Percentiles rank a stretch among this genome's conserved stretches.
Conservation (phyloP, 2,113 vertebrate genomes). For the Paramormyrops kingsleyae region DNA sequence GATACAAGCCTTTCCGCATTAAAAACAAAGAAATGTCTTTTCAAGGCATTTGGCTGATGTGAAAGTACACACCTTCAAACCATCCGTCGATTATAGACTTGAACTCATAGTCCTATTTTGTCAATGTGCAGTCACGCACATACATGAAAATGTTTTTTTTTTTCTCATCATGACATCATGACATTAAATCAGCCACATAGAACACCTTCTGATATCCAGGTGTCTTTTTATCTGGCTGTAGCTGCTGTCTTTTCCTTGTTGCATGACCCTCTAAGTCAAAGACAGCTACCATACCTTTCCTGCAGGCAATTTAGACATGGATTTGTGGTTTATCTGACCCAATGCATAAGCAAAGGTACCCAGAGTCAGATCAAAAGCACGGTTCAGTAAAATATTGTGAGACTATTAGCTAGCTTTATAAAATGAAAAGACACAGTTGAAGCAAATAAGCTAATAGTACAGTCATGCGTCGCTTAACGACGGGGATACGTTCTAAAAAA, state of each 20-base stretch:
- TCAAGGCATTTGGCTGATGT: conserved; percentile 71
- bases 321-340: neutral
- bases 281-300: neutral
- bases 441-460: neutral
- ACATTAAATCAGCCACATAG: neutral
- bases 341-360: neutral
- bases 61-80: conserved; percentile 52
- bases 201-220: neutral
- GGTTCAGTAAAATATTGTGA: neutral
- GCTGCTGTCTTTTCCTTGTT: neutral
- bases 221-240: neutral
- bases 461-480: neutral
- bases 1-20: conserved; percentile 66
- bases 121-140: conserved; percentile 17
- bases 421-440: neutral
- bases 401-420: neutral
- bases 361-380: neutral
- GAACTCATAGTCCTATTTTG: conserved; percentile 30
- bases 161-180: neutral
- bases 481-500: neutral
- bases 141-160: neutral
- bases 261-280: neutral
- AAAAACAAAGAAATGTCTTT: conserved; percentile 68
- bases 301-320: neutral
- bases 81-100: conserved; percentile 23